These are phyloP conservation scores for Helicolenus hilgendorfi DNA, from an alignment of 2,797 vertebrate species.

Conservation along the genomic window DNA sequence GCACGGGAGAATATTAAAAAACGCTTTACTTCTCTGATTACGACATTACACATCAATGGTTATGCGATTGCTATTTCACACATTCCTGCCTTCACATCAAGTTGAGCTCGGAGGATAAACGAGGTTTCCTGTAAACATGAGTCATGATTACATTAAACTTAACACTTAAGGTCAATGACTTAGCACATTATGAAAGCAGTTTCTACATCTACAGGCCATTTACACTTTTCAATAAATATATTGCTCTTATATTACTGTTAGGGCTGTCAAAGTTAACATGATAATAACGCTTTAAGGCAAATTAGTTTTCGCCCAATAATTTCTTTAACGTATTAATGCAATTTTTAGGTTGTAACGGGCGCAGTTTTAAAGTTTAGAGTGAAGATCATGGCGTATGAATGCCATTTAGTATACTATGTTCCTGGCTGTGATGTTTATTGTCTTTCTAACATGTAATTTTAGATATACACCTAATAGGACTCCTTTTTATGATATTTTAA, in stretches of 20 bases:
- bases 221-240: not conserved
- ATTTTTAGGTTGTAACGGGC: too few relatives aligned
- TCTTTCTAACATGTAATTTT: not conserved
- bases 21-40: conserved; percentile 4
- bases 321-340: too few relatives aligned
- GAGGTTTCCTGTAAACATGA: not conserved
- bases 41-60: conserved; percentile 2
- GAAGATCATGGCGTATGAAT: too few relatives aligned
- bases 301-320: too few relatives aligned
- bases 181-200: not conserved
- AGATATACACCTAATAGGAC: not conserved
- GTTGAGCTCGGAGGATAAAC: conserved; percentile 6
- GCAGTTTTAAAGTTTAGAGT: too few relatives aligned
- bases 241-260: not conserved
- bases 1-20: conserved; percentile 12
- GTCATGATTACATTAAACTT: not conserved
- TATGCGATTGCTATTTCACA: conserved; percentile 33
- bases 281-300: too few relatives aligned
- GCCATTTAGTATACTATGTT: too few relatives aligned
- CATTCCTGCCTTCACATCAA: not conserved
- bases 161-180: not conserved
- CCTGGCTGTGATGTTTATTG: not conserved
- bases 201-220: not conserved
- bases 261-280: too few relatives aligned
- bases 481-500: not conserved